Percentiles rank a stretch among this genome's conserved stretches.
Conservation (phyloP, 1,140 invertebrate genomes). For the Atta cephalotes region DNA sequence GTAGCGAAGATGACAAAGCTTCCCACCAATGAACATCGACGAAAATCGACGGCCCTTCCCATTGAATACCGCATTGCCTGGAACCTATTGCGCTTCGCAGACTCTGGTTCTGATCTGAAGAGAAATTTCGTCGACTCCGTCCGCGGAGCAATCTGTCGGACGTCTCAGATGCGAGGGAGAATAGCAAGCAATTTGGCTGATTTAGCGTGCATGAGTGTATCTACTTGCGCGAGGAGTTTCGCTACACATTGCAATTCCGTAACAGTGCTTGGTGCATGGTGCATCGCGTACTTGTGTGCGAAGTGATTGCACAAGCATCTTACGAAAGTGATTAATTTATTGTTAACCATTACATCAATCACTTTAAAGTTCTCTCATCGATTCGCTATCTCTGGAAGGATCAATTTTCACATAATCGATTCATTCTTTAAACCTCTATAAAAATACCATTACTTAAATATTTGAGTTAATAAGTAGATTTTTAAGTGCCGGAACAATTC, state of each 20-base stretch:
- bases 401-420: neutral
- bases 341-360: neutral
- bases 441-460: neutral
- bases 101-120: slow-evolving; percentile 4
- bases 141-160: slow-evolving; percentile 65
- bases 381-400: neutral
- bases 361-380: neutral
- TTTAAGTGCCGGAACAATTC: no score
- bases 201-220: slow-evolving; percentile 24
- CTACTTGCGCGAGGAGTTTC: slow-evolving; percentile 49
- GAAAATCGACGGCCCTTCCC: slow-evolving; percentile 54
- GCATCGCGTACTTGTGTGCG: neutral
- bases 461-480: neutral
- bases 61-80: slow-evolving; percentile 33
- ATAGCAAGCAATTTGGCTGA: slow-evolving; percentile 53
- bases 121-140: slow-evolving; percentile 50
- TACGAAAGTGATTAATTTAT: slow-evolving; percentile 41
- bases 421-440: neutral
- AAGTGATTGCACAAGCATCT: slow-evolving; percentile 30
- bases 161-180: slow-evolving; percentile 29
- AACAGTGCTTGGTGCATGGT: neutral
- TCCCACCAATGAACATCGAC: slow-evolving; percentile 58
- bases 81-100: slow-evolving; percentile 14
- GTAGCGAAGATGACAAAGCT: slow-evolving; percentile 79
- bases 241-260: slow-evolving; percentile 4